Conservation (phyloP, 2,888 invertebrate species). For the Microctonus aethiopoides region DNA sequence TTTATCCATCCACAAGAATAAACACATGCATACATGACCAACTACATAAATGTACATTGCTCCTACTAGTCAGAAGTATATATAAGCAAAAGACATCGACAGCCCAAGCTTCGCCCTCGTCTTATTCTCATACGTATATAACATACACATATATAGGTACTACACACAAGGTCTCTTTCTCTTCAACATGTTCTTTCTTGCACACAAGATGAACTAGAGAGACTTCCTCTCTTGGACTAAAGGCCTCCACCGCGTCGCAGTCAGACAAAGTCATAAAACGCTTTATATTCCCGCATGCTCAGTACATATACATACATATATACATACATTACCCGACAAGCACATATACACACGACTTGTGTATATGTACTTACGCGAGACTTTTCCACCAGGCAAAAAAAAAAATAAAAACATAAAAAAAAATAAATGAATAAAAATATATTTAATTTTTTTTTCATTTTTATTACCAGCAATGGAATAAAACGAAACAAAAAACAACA, state of each 20-base stretch:
- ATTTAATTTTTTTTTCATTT: background rate
- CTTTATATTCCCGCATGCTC: conserved; percentile 46
- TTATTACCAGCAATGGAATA: no score
- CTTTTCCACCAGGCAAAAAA: conserved; percentile 13
- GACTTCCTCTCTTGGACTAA: background rate
- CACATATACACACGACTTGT: conserved; percentile 26
- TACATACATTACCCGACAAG: conserved; percentile 33
- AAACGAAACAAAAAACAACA: no score
- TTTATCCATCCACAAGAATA: conserved; percentile 4
- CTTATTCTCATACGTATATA: background rate
- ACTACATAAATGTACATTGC: background rate
- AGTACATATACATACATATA: conserved; percentile 32
- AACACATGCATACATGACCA: background rate
- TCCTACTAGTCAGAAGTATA: background rate
- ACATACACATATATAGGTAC: background rate
- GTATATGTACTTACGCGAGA: conserved; percentile 6
- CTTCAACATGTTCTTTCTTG: background rate
- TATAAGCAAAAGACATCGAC: background rate
- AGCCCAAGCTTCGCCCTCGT: background rate
- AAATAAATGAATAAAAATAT: background rate
- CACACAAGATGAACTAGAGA: conserved; percentile 25
- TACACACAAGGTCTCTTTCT: conserved; percentile 7
- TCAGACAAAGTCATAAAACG: conserved; percentile 47
- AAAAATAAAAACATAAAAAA: conserved; percentile 18
- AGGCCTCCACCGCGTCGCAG: conserved; percentile 30